Percentiles rank a stretch among this genome's conserved stretches.
Conservation (phyloP, 2,888 invertebrate genomes). For the Sisyra nigra region DNA sequence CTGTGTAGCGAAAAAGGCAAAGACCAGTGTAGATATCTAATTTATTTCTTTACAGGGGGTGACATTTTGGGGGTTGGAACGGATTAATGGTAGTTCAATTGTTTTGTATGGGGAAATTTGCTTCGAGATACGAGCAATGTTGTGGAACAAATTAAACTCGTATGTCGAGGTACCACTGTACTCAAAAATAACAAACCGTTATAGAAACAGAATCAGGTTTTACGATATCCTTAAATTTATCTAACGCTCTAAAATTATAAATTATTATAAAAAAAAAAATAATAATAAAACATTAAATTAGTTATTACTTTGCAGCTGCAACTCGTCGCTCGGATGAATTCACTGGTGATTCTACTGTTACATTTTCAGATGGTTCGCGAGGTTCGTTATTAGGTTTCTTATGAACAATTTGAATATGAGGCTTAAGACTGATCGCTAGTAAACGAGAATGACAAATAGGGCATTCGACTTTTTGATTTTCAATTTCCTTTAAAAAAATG, state of each 20-base stretch:
- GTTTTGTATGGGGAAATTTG: too few relatives aligned
- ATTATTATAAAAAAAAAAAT: constrained; percentile 4
- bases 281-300: constrained; percentile 1
- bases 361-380: too few relatives aligned
- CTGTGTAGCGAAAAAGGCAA: too few relatives aligned
- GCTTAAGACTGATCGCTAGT: constrained; percentile 38
- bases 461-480: constrained; percentile 32
- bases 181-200: background rate
- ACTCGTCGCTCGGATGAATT: constrained; percentile 20
- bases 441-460: constrained; percentile 34
- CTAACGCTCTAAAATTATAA: constrained; percentile 12
- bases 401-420: constrained; percentile 36
- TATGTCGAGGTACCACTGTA: too few relatives aligned
- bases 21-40: background rate
- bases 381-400: too few relatives aligned
- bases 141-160: background rate
- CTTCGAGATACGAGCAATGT: too few relatives aligned
- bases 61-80: too few relatives aligned
- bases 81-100: too few relatives aligned
- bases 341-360: too few relatives aligned
- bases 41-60: background rate
- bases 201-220: constrained; percentile 7
- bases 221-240: constrained; percentile 10
- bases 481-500: constrained; percentile 28
- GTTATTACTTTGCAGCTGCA: constrained; percentile 28